phyloP scores from a whole-genome alignment of 2,888 invertebrate species.

The Phortica magna region DNA sequence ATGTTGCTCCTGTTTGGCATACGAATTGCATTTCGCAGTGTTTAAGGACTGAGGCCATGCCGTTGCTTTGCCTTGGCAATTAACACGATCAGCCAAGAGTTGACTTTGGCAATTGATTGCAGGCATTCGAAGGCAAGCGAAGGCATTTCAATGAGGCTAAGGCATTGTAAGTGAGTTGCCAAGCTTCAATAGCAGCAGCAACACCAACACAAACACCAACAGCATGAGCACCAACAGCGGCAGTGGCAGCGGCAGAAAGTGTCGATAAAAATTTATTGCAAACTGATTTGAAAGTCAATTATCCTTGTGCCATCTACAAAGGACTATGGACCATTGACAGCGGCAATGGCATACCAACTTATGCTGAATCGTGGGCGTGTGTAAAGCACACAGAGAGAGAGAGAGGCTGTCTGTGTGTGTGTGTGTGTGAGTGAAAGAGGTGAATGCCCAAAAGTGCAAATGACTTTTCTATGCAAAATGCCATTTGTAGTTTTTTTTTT shows the following conservation, averaged over 20 bases:
- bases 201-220: background rate
- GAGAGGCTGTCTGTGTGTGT: background rate
- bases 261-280: slow-evolving; percentile 77
- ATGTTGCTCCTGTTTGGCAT: slow-evolving; percentile 12
- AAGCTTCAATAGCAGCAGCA: background rate
- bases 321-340: slow-evolving; percentile 35
- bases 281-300: slow-evolving; percentile 77
- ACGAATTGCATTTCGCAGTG: slow-evolving; percentile 19
- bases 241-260: slow-evolving; percentile 72
- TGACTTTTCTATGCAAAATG: slow-evolving; percentile 68
- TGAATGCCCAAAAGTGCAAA: slow-evolving; percentile 60
- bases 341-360: slow-evolving; percentile 54
- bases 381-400: background rate
- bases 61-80: slow-evolving; percentile 60
- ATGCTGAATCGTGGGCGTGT: slow-evolving; percentile 45
- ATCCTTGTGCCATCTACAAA: slow-evolving; percentile 61
- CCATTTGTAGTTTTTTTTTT: slow-evolving; percentile 23
- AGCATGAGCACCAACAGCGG: slow-evolving; percentile 38
- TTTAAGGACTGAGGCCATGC: slow-evolving; percentile 14
- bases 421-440: background rate
- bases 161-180: no score
- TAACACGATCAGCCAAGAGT: slow-evolving; percentile 59
- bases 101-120: slow-evolving; percentile 74
- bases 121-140: slow-evolving; percentile 48
- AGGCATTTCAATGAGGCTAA: no score